Percentiles rank a stretch among this genome's conserved stretches.
These are phyloP conservation scores for Stichopus horrens DNA, from an alignment of 53 echinoderm and acorn worm genomes.

Conservation along the genomic window DNA sequence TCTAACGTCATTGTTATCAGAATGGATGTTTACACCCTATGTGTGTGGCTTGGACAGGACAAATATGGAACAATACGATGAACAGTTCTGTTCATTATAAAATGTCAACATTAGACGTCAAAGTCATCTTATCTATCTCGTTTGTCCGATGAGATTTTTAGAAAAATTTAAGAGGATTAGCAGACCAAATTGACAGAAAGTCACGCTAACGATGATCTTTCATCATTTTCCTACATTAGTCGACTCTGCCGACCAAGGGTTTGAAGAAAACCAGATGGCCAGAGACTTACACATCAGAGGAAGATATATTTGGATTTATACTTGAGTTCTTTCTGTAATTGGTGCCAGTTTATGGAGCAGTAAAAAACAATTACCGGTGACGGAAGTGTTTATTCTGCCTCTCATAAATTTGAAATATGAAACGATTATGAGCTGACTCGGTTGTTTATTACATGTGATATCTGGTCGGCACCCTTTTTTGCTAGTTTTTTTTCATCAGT, in stretches of 20 bases:
- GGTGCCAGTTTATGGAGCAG: neutral
- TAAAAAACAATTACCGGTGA: neutral
- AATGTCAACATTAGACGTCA: neutral
- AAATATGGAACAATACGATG: no score
- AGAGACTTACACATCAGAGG: neutral
- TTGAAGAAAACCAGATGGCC: neutral
- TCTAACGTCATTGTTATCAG: no score
- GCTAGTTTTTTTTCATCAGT: no score
- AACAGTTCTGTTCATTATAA: neutral
- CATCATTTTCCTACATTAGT: no score
- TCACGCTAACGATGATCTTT: neutral
- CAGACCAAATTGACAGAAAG: neutral
- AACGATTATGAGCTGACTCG: no score
- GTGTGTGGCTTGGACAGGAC: no score
- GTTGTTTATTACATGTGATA: no score
- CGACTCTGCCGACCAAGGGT: neutral
- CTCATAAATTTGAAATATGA: neutral
- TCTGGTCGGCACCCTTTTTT: no score
- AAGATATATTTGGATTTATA: neutral
- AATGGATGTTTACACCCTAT: no score
- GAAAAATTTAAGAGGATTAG: neutral
- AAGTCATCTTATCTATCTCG: neutral
- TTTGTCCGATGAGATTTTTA: neutral
- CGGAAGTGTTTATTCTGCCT: neutral
- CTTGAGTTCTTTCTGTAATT: neutral